Evolutionary conservation across 2,113 vertebrate species (phyloP), one percentile per base, ranked within the genome.

Genomic region (Cololabis saira): DNA sequence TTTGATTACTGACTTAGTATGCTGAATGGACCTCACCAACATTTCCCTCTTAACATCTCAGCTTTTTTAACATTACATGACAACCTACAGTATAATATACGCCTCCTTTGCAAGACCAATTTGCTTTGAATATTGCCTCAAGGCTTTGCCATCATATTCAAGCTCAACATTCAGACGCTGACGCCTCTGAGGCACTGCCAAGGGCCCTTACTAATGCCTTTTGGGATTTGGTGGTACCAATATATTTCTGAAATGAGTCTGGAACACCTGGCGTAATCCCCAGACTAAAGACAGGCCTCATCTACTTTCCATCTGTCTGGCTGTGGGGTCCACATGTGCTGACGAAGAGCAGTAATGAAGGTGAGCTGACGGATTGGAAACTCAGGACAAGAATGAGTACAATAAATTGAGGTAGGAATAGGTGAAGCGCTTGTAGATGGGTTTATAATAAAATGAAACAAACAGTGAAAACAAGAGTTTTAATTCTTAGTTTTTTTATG

Each of bases 261-360:
- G 17, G 67, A 81, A 64, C 80, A 85, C 67, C 78, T 86, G 72
- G 60, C 53, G 45, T 41, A 43, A 50, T 82, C 76, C 59, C 71
- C 12, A 43, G 78, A 65, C 66, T 74, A 40, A 59, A 72, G 73
- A 66, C 60, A 67, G 62, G 68, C 49, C 71, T 85, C 80, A 73
- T 87, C 76, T 86, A 69, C 66, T 66, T 41, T 65, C 82, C 82
- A 81, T 89, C 81, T 89, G 81, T 71, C 61, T 61, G 45, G 41
- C 65, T 67, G 44, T 21, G 17, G 42, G 63, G 41, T 33, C 75
- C 83, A 83, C 76, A 77, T 80, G 83, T 80, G 71, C 69, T 76
- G 73, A 80, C 8, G 22, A 80, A 49, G 44, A 74, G 49, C 43
- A 59, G 57, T 69, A 79, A 81, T 78, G 33, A 84, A 74, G 64